phyloP scores from a whole-genome alignment of 2,888 invertebrate genomes.

The Stenotaenia linearis region DNA sequence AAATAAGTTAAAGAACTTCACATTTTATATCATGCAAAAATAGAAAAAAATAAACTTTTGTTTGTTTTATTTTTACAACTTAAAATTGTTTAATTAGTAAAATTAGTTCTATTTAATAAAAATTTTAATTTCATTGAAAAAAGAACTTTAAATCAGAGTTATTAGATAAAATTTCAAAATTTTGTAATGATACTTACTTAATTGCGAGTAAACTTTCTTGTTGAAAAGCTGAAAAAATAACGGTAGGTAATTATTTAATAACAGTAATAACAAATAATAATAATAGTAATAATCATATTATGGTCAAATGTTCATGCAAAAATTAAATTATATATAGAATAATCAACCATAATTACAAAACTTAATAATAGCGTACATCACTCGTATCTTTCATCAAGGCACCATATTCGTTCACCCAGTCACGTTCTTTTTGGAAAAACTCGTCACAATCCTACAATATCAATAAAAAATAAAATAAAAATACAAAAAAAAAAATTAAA shows the following conservation, averaged over 20 bases:
- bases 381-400: conserved; percentile 44
- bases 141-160: no score
- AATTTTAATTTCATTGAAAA: no score
- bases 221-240: conserved; percentile 45
- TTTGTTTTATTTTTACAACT: no score
- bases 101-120: no score
- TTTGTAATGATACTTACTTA: conserved; percentile 43
- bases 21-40: not conserved
- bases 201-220: conserved; percentile 45
- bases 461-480: conserved; percentile 31
- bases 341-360: not conserved
- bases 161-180: no score
- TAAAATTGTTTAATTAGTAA: no score
- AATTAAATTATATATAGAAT: not conserved
- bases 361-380: conserved; percentile 40
- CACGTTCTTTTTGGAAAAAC: conserved; percentile 48
- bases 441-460: conserved; percentile 40
- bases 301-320: no score
- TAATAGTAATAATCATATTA: no score
- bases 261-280: no score
- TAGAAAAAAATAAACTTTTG: no score
- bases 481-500: not conserved
- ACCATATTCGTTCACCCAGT: conserved; percentile 45
- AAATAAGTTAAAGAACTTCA: not conserved
- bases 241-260: no score